Evolutionary conservation across 2,113 vertebrate genomes (phyloP), one percentile per base, ranked within the genome.

Genomic region (Lepidothrix coronata): DNA sequence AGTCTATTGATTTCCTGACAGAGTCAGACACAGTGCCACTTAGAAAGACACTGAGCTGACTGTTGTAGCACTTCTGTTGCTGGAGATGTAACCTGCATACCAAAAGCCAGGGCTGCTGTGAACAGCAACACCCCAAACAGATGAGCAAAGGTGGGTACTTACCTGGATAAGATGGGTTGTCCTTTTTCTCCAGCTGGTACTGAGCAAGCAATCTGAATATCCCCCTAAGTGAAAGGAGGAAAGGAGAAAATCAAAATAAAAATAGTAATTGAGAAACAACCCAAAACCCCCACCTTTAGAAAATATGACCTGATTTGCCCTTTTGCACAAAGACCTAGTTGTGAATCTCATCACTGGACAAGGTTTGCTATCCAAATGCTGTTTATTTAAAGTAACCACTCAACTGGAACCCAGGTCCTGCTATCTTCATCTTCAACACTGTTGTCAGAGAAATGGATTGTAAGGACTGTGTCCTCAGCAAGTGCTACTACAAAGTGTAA

Each of bases 131-230:
- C 8, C 7, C 24, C 19, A 71, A 86, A 90, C 6, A 81, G 41
- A 23, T 46, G 30, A 59, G 27, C 80, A 93, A 73, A 88, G 22
- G 9, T n/a, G 55, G 6, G 8, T 52, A 88, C n/a, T 16, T 77
- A 98, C 99, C 99, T 95, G 98, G 94, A 23, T 99, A 99, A 79
- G 99, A 99, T 72, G 99, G 97, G 91, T 99, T 99, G 93, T 99
- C 99, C 97, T 99, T 98, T 97, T 99, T 99, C 85, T 99, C 98
- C 97, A 99, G 97, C 95, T 99, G 99, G 95, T 99, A 98, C 96
- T 98, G 98, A 78, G 98, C 99, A 95, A 99, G 97, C 72, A 99
- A 96, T 93, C 98, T 98, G 96, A 99, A 99, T 98, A 99, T 99
- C 22, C 99, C 99, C 93, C 99, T 99, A 85, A 52, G 39, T 18